A percentile compares a stretch with the other conserved stretches of the same genome.
Conservation (phyloP, 2,888 invertebrate species). For the Lycophotia porphyrea region DNA sequence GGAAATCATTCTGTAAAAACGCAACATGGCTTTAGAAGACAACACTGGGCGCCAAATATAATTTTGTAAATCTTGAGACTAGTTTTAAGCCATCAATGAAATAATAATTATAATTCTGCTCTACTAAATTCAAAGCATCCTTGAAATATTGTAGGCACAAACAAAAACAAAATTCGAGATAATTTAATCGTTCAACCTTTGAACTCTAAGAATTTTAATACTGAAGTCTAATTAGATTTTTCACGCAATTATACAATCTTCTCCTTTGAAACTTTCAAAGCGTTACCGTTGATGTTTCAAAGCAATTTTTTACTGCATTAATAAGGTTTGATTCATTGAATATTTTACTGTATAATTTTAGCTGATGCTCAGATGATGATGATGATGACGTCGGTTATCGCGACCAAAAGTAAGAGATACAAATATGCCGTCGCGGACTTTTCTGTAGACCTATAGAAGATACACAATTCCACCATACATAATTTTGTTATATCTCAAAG, state of each 20-base stretch:
- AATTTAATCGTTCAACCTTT: slow-evolving; percentile 30
- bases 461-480: too few species aligned
- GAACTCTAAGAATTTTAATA: slow-evolving; percentile 32
- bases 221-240: slow-evolving; percentile 43
- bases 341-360: slow-evolving; percentile 30
- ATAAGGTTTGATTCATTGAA: slow-evolving; percentile 13
- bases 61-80: neutral
- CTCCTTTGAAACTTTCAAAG: slow-evolving; percentile 37
- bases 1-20: slow-evolving; percentile 3
- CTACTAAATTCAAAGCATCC: neutral
- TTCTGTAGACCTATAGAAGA: too few species aligned
- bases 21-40: too few species aligned
- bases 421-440: too few species aligned
- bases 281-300: slow-evolving; percentile 27
- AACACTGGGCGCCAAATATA: neutral
- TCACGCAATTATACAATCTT: slow-evolving; percentile 43
- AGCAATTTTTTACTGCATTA: slow-evolving; percentile 8
- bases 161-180: slow-evolving; percentile 19
- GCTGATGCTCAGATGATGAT: too few species aligned
- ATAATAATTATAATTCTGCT: slow-evolving; percentile 7
- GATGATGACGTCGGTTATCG: too few species aligned
- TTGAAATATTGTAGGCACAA: slow-evolving; percentile 3
- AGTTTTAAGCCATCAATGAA: neutral
- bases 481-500: too few species aligned
- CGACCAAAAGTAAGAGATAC: too few species aligned